Percentiles rank a stretch among this genome's conserved stretches.
Evolutionary conservation across 2,888 invertebrate genomes (phyloP).

Genomic region (Sphaeridia pumilis): DNA sequence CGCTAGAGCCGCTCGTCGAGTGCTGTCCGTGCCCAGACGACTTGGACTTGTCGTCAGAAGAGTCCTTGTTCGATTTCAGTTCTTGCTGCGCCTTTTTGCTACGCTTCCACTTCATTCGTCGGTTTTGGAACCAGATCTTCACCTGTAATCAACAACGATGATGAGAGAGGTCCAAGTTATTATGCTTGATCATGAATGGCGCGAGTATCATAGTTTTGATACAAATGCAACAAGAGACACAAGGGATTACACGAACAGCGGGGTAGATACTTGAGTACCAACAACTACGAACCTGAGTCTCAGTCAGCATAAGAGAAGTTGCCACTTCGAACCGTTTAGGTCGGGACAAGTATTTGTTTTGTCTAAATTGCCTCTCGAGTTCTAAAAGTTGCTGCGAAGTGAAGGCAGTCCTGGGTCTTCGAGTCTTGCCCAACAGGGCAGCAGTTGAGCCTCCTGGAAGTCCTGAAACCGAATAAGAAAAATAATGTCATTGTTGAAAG

Average conservation of each 20-base stretch:
- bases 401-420: slow-evolving; percentile 93
- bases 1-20: too few relatives aligned
- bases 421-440: slow-evolving; percentile 70
- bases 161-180: too few relatives aligned
- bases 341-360: slow-evolving; percentile 96
- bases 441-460: slow-evolving; percentile 42
- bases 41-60: too few relatives aligned
- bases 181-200: not conserved
- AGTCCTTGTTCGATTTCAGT: too few relatives aligned
- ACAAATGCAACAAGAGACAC: not conserved
- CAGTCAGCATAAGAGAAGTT: slow-evolving; percentile 90
- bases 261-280: not conserved
- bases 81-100: slow-evolving; percentile 92
- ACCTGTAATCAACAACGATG: slow-evolving; percentile 50
- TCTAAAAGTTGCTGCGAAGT: slow-evolving; percentile 95
- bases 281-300: slow-evolving; percentile 68
- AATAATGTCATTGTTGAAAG: not conserved
- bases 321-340: slow-evolving; percentile 98
- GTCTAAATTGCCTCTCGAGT: slow-evolving; percentile 94
- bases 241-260: not conserved
- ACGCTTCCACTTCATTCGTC: slow-evolving; percentile 97
- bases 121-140: slow-evolving; percentile 98
- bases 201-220: not conserved
- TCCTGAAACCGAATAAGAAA: slow-evolving; percentile 3
- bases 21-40: too few relatives aligned